phyloP scores from a whole-genome alignment of 2,797 vertebrate genomes.

The Lepilemur septentrionalis region DNA sequence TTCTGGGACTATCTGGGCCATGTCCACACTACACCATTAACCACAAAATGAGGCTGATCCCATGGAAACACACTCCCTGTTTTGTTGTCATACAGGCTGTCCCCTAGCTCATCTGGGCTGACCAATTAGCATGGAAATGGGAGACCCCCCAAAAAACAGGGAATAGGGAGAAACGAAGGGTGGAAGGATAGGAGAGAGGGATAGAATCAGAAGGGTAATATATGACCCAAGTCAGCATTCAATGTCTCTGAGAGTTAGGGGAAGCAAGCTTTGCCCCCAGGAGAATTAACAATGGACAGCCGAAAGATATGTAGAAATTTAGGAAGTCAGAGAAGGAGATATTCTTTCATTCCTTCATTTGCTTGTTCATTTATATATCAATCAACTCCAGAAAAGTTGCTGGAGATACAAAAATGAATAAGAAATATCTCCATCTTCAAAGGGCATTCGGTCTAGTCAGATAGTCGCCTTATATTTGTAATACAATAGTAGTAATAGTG shows the following conservation, averaged over 20 bases:
- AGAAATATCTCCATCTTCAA: not conserved
- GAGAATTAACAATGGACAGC: not conserved
- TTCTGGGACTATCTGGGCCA: not conserved
- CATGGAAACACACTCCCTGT: not conserved
- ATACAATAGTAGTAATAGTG: no score
- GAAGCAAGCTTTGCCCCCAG: not conserved
- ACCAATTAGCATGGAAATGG: not conserved
- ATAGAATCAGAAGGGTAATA: not conserved
- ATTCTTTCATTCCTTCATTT: not conserved
- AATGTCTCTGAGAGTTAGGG: not conserved
- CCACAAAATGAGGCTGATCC: not conserved
- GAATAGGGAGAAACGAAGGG: not conserved
- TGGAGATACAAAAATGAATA: not conserved
- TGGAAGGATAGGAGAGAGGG: not conserved
- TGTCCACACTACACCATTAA: not conserved
- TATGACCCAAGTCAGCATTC: not conserved
- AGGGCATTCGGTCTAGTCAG: not conserved
- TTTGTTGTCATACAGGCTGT: not conserved
- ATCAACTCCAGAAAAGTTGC: not conserved
- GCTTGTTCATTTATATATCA: not conserved
- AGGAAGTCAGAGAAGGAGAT: not conserved
- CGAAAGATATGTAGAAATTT: not conserved
- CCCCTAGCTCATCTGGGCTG: not conserved
- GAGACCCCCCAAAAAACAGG: not conserved
- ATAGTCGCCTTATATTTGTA: not conserved